Evolutionary conservation across 2,888 invertebrate species (phyloP), one percentile per base, ranked within the genome.

Genomic region (Melieria crassipennis): DNA sequence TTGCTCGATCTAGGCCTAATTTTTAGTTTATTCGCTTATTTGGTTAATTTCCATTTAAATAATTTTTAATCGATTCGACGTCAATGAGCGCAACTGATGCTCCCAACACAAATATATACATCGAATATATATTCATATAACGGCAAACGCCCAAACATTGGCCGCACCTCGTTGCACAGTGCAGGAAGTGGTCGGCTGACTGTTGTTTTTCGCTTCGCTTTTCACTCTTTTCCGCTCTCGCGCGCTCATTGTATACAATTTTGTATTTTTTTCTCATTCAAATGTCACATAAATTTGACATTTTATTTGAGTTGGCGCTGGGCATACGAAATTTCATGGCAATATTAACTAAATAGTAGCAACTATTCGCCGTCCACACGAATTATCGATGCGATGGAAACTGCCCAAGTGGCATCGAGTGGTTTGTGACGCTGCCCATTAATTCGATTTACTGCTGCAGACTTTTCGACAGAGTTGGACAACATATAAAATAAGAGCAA

Each of bases 211-310:
- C 6, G 45, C 45, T n/a, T 13, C 4, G 4, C 9, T 55, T 13
- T 6, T 55, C 16, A 13, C 48, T 52, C 3, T 66, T 58, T 67
- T 16, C 6, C 11, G 47, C 16, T n/a, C 5, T 11, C 30, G 13
- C 7, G 16, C 50, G 67, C 48, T 61, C 30, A 61, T 43, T 52
- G 50, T 52, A 61, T 50, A n/a, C 16, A 52, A 61, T 67, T 67
- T 67, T 67, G 61, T 60, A 50, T 60, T 67, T 67, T 67, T 67
- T 67, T 61, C 60, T 52, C 67, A 67, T 67, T 75, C 73, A 75
- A 80, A 79, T 82, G 83, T 79, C 81, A 78, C 81, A 81, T 81
- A 81, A 81, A 81, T 81, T 79, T 70, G 65, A 71, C 76, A 78
- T 78, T 81, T 81, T 81, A 81, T 81, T 82, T 79, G 83, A 82